Conservation (phyloP, 2,888 invertebrate genomes). For the Kryphioiulus occultus region DNA sequence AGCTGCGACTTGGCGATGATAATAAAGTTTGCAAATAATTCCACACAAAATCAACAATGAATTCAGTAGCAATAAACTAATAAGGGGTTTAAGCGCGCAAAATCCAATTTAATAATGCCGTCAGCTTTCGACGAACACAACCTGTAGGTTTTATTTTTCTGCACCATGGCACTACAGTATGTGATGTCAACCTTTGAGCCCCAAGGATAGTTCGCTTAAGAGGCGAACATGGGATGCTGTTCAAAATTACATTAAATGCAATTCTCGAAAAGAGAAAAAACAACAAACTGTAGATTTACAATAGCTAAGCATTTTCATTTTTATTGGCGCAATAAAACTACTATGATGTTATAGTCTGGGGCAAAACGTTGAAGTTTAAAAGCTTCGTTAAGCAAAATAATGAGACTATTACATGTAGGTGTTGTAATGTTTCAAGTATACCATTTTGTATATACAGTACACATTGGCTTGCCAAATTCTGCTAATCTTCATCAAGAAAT, state of each 20-base stretch:
- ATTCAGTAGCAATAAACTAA: conserved; percentile 35
- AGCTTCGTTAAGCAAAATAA: neutral
- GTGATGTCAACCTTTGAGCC: neutral
- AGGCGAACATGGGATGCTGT: neutral
- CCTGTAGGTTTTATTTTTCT: neutral
- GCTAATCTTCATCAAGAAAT: too few relatives aligned
- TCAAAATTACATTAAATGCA: neutral
- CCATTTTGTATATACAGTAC: too few relatives aligned
- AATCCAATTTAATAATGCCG: conserved; percentile 26
- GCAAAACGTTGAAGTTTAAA: neutral
- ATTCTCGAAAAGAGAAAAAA: neutral
- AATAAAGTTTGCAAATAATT: conserved; percentile 35
- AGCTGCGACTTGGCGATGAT: conserved; percentile 17
- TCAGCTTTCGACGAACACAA: neutral
- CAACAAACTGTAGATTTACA: neutral
- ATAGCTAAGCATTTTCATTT: neutral
- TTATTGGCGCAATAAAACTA: neutral
- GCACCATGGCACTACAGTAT: too few relatives aligned
- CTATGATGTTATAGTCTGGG: too few relatives aligned
- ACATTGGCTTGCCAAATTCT: too few relatives aligned
- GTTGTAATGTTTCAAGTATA: too few relatives aligned
- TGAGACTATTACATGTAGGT: neutral
- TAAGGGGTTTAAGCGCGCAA: conserved; percentile 2
- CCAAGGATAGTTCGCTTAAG: neutral
- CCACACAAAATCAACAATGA: conserved; percentile 26